phyloP scores from a whole-genome alignment of 2,888 invertebrate species.

The Drosophila recens region DNA sequence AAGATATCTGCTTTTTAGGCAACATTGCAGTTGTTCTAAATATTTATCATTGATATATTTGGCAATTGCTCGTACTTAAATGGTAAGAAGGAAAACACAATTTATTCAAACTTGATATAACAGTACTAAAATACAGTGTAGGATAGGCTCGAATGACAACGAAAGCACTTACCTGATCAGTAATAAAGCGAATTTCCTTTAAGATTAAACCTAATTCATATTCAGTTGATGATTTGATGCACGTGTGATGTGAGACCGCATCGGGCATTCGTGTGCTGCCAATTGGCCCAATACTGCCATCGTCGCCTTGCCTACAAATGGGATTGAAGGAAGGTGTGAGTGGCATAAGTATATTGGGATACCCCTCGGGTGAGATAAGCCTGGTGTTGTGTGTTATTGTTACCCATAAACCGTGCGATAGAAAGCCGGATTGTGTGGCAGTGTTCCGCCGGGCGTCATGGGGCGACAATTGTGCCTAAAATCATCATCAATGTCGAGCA shows the following conservation, averaged over 20 bases:
- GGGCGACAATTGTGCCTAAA: constrained; percentile 93
- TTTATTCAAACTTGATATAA: constrained; percentile 24
- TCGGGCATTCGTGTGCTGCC: constrained; percentile 91
- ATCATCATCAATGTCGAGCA: constrained; percentile 98
- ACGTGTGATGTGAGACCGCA: constrained; percentile 92
- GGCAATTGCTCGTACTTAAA: too few relatives aligned
- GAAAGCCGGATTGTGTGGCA: constrained; percentile 88
- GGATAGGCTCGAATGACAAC: constrained; percentile 23
- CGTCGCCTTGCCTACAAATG: constrained; percentile 84
- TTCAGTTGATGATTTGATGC: constrained; percentile 92
- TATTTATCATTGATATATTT: too few relatives aligned
- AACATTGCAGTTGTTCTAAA: neutral
- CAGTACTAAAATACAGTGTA: neutral
- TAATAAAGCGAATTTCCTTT: constrained; percentile 97
- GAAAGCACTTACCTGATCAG: constrained; percentile 90
- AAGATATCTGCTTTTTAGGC: neutral
- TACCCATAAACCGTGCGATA: constrained; percentile 92
- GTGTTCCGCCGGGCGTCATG: constrained; percentile 88
- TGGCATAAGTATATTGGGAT: constrained; percentile 36
- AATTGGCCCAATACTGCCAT: constrained; percentile 86
- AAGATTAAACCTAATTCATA: constrained; percentile 97
- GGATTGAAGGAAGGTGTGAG: constrained; percentile 29
- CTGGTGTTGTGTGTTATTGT: constrained; percentile 11
- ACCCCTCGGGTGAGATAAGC: constrained; percentile 41
- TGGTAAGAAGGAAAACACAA: neutral